Evolutionary conservation across 2,797 vertebrate species (phyloP).

Genomic region (Coluber constrictor): DNA sequence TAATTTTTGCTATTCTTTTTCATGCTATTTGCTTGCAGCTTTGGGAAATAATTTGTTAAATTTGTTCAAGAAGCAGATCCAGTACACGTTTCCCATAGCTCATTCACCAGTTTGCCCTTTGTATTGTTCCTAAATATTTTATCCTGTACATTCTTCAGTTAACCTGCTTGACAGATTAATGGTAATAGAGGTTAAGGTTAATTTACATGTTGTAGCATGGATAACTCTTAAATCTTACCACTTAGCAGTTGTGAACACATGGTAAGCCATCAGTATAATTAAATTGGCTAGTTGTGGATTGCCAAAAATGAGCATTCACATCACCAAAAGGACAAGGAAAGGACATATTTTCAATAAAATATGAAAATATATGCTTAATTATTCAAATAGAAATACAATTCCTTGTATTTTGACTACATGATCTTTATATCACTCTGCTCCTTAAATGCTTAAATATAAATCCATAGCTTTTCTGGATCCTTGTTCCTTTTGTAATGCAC

Average conservation of each 20-base stretch:
- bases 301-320: neutral
- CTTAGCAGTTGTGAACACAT: neutral
- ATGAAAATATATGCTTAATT: neutral
- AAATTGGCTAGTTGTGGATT: neutral
- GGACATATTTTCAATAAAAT: no score
- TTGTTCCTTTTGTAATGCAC: neutral
- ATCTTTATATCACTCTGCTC: neutral
- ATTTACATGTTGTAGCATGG: conserved; percentile 19
- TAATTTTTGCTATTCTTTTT: neutral
- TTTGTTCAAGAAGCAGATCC: conserved; percentile 7
- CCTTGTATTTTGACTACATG: neutral
- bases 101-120: conserved; percentile 7
- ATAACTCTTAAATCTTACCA: neutral
- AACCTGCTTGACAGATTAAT: conserved; percentile 2
- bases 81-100: neutral
- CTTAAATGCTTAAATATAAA: neutral
- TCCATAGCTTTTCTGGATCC: neutral
- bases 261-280: neutral
- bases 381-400: neutral
- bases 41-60: neutral
- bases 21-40: neutral
- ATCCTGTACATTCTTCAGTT: neutral
- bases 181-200: conserved; percentile 1
- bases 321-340: neutral
- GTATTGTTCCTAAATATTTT: conserved; percentile 8